phyloP scores from a whole-genome alignment of 2,113 vertebrate species.

The Clarias magur region DNA sequence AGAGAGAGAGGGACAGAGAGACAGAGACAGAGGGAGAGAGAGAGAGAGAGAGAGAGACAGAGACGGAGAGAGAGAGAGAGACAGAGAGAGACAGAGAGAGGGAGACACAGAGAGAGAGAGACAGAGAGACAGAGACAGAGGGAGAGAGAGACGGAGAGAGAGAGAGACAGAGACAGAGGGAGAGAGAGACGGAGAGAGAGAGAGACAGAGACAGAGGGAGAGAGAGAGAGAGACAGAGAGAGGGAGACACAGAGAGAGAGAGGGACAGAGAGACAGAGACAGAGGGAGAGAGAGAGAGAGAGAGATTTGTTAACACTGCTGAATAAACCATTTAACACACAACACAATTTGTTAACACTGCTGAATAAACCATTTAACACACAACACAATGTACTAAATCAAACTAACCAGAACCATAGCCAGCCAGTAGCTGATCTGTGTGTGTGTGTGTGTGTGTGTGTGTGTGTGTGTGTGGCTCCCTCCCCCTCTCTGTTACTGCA shows the following conservation, averaged over 20 bases:
- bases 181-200: no score
- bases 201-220: no score
- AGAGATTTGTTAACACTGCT: not conserved
- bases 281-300: no score
- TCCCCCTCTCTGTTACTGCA: not conserved
- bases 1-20: accelerated
- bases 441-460: constrained; percentile 16
- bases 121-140: accelerated
- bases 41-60: accelerated
- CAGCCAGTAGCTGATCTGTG: constrained; percentile 19
- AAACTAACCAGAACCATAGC: not conserved
- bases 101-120: accelerated
- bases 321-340: no score
- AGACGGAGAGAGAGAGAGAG: accelerated
- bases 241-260: no score
- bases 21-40: accelerated
- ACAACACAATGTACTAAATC: not conserved
- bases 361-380: no score
- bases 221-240: no score
- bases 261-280: no score
- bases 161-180: not conserved
- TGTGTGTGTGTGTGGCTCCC: constrained; percentile 6
- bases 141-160: no score
- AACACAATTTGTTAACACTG: not conserved
- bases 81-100: accelerated